Evolutionary conservation across 2,797 vertebrate genomes (phyloP), one percentile per base, ranked within the genome.

Genomic region (Xiphorhynchus erythropygius): DNA sequence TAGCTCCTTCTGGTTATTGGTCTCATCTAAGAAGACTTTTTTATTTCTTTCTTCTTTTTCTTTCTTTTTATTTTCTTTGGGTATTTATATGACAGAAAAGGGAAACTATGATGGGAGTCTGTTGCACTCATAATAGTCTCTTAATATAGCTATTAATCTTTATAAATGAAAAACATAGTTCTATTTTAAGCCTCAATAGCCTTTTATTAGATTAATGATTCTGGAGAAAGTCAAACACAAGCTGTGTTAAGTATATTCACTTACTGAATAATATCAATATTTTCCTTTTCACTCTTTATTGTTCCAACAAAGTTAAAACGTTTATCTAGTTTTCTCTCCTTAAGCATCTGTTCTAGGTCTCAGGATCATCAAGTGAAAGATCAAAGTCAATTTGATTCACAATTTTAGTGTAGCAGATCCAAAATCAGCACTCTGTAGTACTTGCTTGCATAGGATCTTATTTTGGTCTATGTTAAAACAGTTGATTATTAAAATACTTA

Each of bases 141-240:
- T 77, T 90, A 89, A 92, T 91, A 87, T 52, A 93, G 64, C 84
- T 94, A 93, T 95, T 95, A 80, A 90, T 95, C 84, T 84, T 95
- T 65, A 39, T 60, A 85, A 87, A 95, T 93, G 82, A 53, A 95
- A 90, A 85, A 37, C 78, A 53, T 79, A 92, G 78, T 84, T 96
- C 89, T 95, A 84, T 89, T 94, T 91, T 92, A 85, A 94, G 75
- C 44, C 28, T 83, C 70, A 70, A 13, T 89, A 92, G 85, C 62
- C 67, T 90, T 82, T 93, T 81, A 73, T n/a, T 95, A 91, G 53
- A 89, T 94, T 84, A 78, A 86, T 81, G 35, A 86, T 90, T 95
- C 63, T 90, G 73, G 39, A 71, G 78, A 85, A 94, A 83, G 67
- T 82, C 41, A 96, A 95, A 96, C 74, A 70, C 37, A 68, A 42